phyloP scores from a whole-genome alignment of 2,888 invertebrate species.

The Amphipyra berbera region DNA sequence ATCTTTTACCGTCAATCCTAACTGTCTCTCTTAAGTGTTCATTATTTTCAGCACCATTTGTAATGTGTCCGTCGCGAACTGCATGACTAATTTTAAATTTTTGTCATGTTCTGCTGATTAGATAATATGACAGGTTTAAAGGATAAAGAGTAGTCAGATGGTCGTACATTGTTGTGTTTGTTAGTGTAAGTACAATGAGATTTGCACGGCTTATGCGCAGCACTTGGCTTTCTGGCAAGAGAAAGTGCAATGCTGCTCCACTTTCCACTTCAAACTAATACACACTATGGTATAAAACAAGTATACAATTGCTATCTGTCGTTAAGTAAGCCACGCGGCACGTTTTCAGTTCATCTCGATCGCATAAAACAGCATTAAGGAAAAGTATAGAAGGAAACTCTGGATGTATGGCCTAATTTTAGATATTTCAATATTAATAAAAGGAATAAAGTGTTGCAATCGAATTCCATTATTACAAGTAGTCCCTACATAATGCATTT shows the following conservation, averaged over 20 bases:
- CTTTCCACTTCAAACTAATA: constrained; percentile 81
- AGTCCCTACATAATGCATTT: no score
- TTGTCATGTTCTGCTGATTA: constrained; percentile 60
- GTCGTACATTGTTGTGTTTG: constrained; percentile 59
- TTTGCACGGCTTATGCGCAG: constrained; percentile 78
- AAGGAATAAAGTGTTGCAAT: no score
- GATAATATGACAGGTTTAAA: constrained; percentile 64
- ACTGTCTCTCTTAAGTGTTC: constrained; percentile 40
- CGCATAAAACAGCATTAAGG: constrained; percentile 24
- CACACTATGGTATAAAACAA: constrained; percentile 63
- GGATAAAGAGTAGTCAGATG: constrained; percentile 63
- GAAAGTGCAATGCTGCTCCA: constrained; percentile 85
- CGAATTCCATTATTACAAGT: no score
- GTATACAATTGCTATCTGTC: constrained; percentile 47
- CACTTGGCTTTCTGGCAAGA: constrained; percentile 76
- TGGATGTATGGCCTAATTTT: constrained; percentile 12
- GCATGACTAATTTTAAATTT: constrained; percentile 62
- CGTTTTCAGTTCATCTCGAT: constrained; percentile 35
- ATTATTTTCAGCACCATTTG: constrained; percentile 56
- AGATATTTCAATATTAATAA: neutral
- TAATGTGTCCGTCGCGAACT: constrained; percentile 44
- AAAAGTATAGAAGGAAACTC: constrained; percentile 33
- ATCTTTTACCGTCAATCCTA: constrained; percentile 36
- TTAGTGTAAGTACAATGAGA: constrained; percentile 68
- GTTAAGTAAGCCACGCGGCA: constrained; percentile 35